Base-by-base conservation (phyloP, 2,888 invertebrate genomes). In the Nymphalis polychloros region DNA sequence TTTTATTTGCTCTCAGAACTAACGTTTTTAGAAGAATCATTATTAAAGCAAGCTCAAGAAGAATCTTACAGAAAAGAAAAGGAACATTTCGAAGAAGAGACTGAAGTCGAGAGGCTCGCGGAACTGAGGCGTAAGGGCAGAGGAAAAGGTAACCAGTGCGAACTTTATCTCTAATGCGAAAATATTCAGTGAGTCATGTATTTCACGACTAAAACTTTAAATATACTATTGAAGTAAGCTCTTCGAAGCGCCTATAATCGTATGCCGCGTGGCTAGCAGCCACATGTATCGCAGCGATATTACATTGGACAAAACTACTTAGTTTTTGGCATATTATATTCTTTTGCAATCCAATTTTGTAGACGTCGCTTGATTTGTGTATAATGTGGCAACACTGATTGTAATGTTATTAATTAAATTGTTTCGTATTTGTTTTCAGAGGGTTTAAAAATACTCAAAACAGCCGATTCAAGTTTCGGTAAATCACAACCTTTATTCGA, bases 41-140 rank as follows among this genome's bases (percentile, higher is more conserved):
- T 95, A 8, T 78, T 95, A 65, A 92, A 93, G 69, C 93, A 93
- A 78, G 95, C 95, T 0, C 84, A 85, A 17, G 93, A 94, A 2
- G 94, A 94, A 41, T 80, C 75, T 78, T 81, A 69, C 2, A 86
- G 74, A 67, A 81, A 63, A 62, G 85, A 86, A 41, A 80, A 60
- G 49, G 81, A 84, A 27, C n/a, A 62, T 2, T 84, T 85, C 20
- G 86, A 87, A 41, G 88, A 87, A 48, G 88, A 88, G 57, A 85
- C 76, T 61, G 92, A 92, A 74, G 75, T 80, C 5, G 92, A 92
- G 68, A 83, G 92, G 73, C 85, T 92, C 23, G 92, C 92, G 10
- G 91, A 91, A 74, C 77, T 92, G 23, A 81, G 92, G 27, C 84
- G 90, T 10, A 91, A 89, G 73, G 88, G 86, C 16, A 82, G 92